phyloP scores from a whole-genome alignment of 2,797 vertebrate genomes.

The Vultur gryphus region DNA sequence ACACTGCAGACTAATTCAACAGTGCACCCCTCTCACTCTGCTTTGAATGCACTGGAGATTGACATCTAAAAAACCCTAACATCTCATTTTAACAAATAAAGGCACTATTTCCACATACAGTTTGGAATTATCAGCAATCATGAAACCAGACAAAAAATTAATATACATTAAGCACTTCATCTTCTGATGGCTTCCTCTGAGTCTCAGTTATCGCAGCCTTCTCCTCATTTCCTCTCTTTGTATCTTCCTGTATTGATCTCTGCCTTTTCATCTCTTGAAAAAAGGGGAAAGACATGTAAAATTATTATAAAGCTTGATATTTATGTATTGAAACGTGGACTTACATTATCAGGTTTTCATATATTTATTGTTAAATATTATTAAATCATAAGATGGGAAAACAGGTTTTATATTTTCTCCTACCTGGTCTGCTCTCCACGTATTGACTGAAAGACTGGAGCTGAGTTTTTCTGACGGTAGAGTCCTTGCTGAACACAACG shows the following conservation, averaged over 20 bases:
- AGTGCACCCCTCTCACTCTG: slow-evolving; percentile 81
- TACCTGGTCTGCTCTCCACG: slow-evolving; percentile 94
- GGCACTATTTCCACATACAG: slow-evolving; percentile 83
- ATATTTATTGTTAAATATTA: slow-evolving; percentile 69
- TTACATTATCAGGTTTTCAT: slow-evolving; percentile 71
- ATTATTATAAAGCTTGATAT: slow-evolving; percentile 83
- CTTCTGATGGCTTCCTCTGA: slow-evolving; percentile 90
- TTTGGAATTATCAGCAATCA: slow-evolving; percentile 84
- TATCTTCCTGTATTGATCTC: slow-evolving; percentile 93
- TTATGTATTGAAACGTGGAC: slow-evolving; percentile 76
- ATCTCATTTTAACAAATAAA: slow-evolving; percentile 88
- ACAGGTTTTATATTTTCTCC: slow-evolving; percentile 65
- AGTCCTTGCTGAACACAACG: slow-evolving; percentile 94
- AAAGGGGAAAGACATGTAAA: slow-evolving; percentile 76
- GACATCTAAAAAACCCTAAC: slow-evolving; percentile 85
- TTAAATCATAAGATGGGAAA: slow-evolving; percentile 71
- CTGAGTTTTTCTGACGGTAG: slow-evolving; percentile 93
- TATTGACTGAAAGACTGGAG: slow-evolving; percentile 98
- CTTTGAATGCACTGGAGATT: slow-evolving; percentile 85
- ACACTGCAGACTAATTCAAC: slow-evolving; percentile 87
- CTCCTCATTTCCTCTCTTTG: slow-evolving; percentile 87
- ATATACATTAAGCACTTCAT: slow-evolving; percentile 93
- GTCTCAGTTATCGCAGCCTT: slow-evolving; percentile 82
- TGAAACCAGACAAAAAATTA: slow-evolving; percentile 85
- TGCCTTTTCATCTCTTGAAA: slow-evolving; percentile 93